phyloP scores from a whole-genome alignment of 2,797 vertebrate species.

The Mycteria americana region DNA sequence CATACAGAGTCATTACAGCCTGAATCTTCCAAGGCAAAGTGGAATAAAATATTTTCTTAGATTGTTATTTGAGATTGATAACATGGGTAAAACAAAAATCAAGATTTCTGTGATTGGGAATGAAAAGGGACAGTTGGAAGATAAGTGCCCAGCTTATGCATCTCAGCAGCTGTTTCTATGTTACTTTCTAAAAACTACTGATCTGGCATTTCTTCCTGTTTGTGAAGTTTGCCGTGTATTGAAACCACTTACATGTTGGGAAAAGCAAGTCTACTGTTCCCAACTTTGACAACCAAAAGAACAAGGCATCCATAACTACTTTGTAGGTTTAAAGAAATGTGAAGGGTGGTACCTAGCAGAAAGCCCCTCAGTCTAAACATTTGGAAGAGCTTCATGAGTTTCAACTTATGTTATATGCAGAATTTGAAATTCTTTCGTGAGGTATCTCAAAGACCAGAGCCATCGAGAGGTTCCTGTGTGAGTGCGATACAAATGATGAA shows the following conservation, averaged over 20 bases:
- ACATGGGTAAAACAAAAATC: neutral
- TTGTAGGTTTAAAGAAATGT: neutral
- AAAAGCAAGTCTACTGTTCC: neutral
- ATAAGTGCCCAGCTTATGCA: neutral
- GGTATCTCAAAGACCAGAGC: neutral
- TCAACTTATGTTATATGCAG: neutral
- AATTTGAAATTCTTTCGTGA: neutral
- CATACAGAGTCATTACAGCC: neutral
- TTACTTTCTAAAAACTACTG: neutral
- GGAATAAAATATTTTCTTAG: neutral
- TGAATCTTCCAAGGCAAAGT: neutral
- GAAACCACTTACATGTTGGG: neutral
- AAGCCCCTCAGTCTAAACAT: neutral
- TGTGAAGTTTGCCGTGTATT: neutral
- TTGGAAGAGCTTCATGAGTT: neutral
- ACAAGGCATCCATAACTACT: neutral
- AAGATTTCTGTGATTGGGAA: neutral
- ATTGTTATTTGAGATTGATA: neutral
- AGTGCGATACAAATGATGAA: neutral
- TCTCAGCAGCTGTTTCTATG: neutral
- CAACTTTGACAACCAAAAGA: neutral
- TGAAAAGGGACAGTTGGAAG: neutral
- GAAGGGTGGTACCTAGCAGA: neutral
- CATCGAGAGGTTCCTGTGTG: neutral
- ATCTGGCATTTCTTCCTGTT: neutral